Percentiles rank a stretch among this genome's conserved stretches.
These are phyloP conservation scores for Cyphomyrus plagiostoma DNA, from an alignment of 2,113 vertebrate genomes.

Conservation along the genomic window DNA sequence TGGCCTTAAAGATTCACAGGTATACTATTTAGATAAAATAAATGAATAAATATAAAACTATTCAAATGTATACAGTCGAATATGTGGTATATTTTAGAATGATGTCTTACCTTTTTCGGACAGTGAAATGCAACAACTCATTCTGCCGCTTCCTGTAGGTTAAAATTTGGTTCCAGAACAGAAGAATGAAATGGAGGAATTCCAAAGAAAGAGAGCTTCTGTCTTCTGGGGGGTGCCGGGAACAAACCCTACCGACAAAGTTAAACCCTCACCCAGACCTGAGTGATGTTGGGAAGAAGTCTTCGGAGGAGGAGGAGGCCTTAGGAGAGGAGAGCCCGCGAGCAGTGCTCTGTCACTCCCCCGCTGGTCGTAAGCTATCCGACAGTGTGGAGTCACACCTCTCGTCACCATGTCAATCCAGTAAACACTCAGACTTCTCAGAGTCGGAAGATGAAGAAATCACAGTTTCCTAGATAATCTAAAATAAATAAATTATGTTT, in stretches of 20 bases:
- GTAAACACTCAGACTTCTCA: constrained; percentile 83
- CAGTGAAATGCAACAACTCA: not conserved
- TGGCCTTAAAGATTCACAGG: constrained; percentile 94
- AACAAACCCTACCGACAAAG: constrained; percentile 93
- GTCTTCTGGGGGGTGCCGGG: constrained; percentile 86
- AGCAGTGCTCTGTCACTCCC: constrained; percentile 44
- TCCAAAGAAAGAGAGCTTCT: constrained; percentile 95
- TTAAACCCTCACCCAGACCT: constrained; percentile 95
- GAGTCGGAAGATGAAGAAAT: constrained; percentile 87
- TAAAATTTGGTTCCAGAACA: constrained; percentile 99
- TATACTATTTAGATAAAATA: constrained; percentile 34
- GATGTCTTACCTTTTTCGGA: not conserved
- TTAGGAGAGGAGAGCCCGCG: constrained; percentile 44
- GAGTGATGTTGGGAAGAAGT: constrained; percentile 82
- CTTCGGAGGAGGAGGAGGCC: constrained; percentile 54
- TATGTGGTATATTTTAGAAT: constrained; percentile 3
- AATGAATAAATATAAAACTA: not conserved
- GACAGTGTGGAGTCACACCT: constrained; percentile 56
- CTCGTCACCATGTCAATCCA: constrained; percentile 67
- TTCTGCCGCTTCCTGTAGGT: constrained; percentile 59
- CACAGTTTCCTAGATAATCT: constrained; percentile 74
- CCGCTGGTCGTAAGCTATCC: constrained; percentile 48
- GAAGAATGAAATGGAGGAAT: constrained; percentile 98
- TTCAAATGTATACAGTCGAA: not conserved
- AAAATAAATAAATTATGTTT: constrained; percentile 41